Evolutionary conservation across 2,888 invertebrate genomes (phyloP), one percentile per base, ranked within the genome.

Genomic region (Apoderus coryli): DNA sequence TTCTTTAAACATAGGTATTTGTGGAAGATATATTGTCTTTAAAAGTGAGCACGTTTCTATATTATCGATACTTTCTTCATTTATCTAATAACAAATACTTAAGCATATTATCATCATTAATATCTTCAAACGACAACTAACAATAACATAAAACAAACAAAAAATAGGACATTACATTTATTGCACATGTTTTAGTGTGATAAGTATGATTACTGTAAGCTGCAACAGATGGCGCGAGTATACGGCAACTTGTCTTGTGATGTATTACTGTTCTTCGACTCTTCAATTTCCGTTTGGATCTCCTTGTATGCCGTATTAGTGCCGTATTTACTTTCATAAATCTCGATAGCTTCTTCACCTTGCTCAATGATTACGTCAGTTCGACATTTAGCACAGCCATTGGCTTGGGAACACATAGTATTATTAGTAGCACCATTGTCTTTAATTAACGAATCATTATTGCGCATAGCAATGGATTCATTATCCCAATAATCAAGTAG

Each of bases 401-500:
- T 34, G 4, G 23, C 35, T 6, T 19, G 30, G 24, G 23, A 22
- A 23, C 36, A 36, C 13, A 35, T 15, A 29, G 30, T 35, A 6
- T 7, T 11, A 15, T 4, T 10, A 3, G 29, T 10, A 14, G 25
- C 14, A 28, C 12, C 22, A 33, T 16, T 13, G 25, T 16, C 16
- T 19, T 29, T 26, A 22, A 31, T 30, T 14, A 22, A 16, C 31
- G 31, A 27, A 31, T 35, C 31, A n/a, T n/a, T n/a, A n/a, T n/a
- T n/a, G n/a, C 27, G 32, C 23, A 25, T 12, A 10, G 36, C 26
- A n/a, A 10, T 10, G 16, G 40, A 16, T 16, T 48, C 48, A 30
- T 48, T 39, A 10, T 64, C 64, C 63, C 63, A 63, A 34, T 59
- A 63, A 29, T 64, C 62, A 22, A 64, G 48, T 4, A 64, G 53